Base-by-base conservation (phyloP, 1,140 invertebrate species). In the Himalopsyche phryganea region DNA sequence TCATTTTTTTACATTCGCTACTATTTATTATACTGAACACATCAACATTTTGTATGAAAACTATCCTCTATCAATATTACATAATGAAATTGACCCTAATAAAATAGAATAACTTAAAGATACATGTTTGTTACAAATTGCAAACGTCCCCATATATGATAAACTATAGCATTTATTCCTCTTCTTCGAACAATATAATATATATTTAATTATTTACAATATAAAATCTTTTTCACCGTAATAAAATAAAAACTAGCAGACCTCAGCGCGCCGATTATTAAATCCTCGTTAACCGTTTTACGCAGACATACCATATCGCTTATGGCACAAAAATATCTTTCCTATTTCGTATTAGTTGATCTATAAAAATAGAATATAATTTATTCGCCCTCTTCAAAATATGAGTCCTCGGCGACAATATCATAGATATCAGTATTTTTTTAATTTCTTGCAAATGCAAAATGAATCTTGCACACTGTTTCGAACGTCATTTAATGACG, bases 101-200 rank as follows among this genome's bases (percentile, higher is more conserved):
- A 49, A 32, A 56, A 56, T 36, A 56, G 33, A 38, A 40, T 41
- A 9, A 48, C 46, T 56, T 49, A 56, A 42, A 45, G 44, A 20
- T 58, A 57, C 19, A 32, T 48, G 50, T 61, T 54, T 49, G 60
- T 57, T 47, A 56, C 33, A 47, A 54, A 62, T 62, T 62, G 60
- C 60, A 62, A 62, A 51, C 54, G 50, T 58, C 51, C 60, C 60
- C 51, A 51, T 54, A 40, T 62, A 35, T 23, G 41, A 52, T 52
- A 52, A 51, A 51, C 41, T 41, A 9, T 20, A 18, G 44, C 18
- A 15, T 56, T 41, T 42, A 23, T 3, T 35, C 9, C 15, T 40
- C 14, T 23, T 7, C 10, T 46, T 5, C 2, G 17, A 7, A 9
- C 9, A 46, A n/a, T 7, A 17, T 32, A 18, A 19, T 32, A 23